A percentile compares a stretch with the other conserved stretches of the same genome.
Evolutionary conservation across 1,140 invertebrate genomes (phyloP).

Genomic region (Dendroctonus valens): DNA sequence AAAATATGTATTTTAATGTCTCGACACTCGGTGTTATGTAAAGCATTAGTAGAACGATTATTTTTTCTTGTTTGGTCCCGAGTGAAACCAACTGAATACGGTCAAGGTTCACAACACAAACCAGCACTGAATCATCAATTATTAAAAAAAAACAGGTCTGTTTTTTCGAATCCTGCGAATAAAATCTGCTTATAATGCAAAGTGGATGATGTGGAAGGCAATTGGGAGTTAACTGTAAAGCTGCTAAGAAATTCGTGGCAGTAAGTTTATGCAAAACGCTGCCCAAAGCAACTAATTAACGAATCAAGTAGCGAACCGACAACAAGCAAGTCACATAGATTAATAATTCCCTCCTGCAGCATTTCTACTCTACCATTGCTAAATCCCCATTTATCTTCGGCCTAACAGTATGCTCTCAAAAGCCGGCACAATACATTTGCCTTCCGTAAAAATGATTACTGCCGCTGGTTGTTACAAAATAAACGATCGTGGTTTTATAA

Average conservation of each 20-base stretch:
- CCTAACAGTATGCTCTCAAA: slow-evolving; percentile 13
- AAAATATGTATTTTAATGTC: no score
- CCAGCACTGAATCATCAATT: not conserved
- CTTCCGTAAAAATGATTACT: slow-evolving; percentile 19
- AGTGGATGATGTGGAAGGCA: not conserved
- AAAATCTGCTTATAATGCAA: not conserved
- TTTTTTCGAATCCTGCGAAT: not conserved
- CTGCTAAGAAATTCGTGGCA: not conserved
- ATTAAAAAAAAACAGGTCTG: not conserved
- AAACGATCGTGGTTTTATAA: slow-evolving; percentile 18
- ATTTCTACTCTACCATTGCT: slow-evolving; percentile 9
- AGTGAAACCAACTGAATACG: no score
- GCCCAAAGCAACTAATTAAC: slow-evolving; percentile 14
- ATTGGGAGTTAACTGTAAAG: not conserved
- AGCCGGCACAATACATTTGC: slow-evolving; percentile 20
- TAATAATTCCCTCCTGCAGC: slow-evolving; percentile 13
- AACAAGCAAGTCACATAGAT: slow-evolving; percentile 22
- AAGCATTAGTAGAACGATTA: no score
- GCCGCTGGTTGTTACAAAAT: slow-evolving; percentile 14
- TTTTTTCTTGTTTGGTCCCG: no score
- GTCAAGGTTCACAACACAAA: no score
- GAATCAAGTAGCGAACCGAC: slow-evolving; percentile 15
- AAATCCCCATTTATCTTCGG: slow-evolving; percentile 21
- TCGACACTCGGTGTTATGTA: no score
- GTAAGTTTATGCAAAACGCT: not conserved